Conservation (phyloP, 2,797 vertebrate species). For the Microctenopoma stevenorrisi region DNA sequence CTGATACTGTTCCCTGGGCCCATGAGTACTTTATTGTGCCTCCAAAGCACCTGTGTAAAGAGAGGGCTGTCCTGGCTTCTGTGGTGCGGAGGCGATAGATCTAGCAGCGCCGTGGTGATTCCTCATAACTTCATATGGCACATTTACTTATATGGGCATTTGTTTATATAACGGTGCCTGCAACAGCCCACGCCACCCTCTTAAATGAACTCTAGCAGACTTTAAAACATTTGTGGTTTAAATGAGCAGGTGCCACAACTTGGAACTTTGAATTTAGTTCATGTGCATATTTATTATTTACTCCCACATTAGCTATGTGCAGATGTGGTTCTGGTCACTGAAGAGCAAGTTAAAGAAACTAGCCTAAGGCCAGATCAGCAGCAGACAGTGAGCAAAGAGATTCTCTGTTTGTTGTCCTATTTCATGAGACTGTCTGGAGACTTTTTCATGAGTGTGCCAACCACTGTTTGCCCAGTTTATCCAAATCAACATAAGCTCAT, state of each 20-base stretch:
- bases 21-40: constrained; percentile 28
- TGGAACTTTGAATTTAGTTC: not conserved
- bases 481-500: constrained; percentile 20
- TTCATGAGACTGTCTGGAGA: constrained; percentile 23
- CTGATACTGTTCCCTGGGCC: constrained; percentile 12
- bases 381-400: constrained; percentile 13
- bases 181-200: constrained; percentile 60
- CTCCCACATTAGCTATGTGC: constrained; percentile 2
- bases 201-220: constrained; percentile 23
- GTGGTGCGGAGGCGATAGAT: constrained; percentile 42
- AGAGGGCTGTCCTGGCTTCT: constrained; percentile 58
- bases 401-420: constrained; percentile 1
- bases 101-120: constrained; percentile 52
- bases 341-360: constrained; percentile 6
- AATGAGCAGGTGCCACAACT: constrained; percentile 12
- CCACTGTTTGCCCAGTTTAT: constrained; percentile 20
- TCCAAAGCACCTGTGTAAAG: constrained; percentile 32
- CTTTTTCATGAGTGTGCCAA: not conserved
- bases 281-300: constrained; percentile 28
- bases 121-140: constrained; percentile 50
- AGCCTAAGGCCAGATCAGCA: constrained; percentile 1
- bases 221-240: constrained; percentile 20
- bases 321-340: not conserved
- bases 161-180: constrained; percentile 72
- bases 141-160: constrained; percentile 64